Evolutionary conservation across 2,888 invertebrate genomes (phyloP), one percentile per base, ranked within the genome.

Genomic region (Leptarthrus brevirostris): DNA sequence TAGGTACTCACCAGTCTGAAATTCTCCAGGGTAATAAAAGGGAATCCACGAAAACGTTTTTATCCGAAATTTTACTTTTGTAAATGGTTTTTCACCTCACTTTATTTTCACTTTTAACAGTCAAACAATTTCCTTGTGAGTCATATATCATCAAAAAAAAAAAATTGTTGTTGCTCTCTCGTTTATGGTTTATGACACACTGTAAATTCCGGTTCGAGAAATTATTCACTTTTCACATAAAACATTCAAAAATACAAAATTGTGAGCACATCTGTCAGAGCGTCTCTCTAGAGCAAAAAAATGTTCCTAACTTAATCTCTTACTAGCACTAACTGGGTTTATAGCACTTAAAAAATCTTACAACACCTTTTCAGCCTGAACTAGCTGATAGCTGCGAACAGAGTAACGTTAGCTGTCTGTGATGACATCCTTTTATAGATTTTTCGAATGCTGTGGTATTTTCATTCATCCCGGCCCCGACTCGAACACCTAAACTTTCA

Each of bases 391-490:
- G 61, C 74, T 64, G 61, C 74, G 71, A 75, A 77, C 76, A 77
- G 78, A 78, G 78, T 78, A 77, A 77, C 75, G 75, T 76, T 75
- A 49, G 72, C 74, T 74, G 64, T 74, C 72, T 73, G 73, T 44
- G 72, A 72, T 75, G 72, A 78, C 78, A 73, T 77, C 78, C 78
- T 78, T 78, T 76, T 78, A 78, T 78, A 77, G 78, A 77, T 75
- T 78, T 52, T 18, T 49, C n/a, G 30, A 47, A 58, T 20, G 61
- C 61, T 20, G 49, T 72, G 49, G 54, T 40, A 73, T 76, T 74
- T 76, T 76, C 76, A 76, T 76, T 76, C 76, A 76, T 76, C 71
- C 72, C 64, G 74, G 72, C 74, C 72, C 77, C 56, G 49, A 58
- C 40, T 71, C 14, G 20, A 26, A 44, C 44, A 14, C 44, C 47